Evolutionary conservation across 1,140 invertebrate species (phyloP).

Genomic region (Dendrolimus kikuchii): DNA sequence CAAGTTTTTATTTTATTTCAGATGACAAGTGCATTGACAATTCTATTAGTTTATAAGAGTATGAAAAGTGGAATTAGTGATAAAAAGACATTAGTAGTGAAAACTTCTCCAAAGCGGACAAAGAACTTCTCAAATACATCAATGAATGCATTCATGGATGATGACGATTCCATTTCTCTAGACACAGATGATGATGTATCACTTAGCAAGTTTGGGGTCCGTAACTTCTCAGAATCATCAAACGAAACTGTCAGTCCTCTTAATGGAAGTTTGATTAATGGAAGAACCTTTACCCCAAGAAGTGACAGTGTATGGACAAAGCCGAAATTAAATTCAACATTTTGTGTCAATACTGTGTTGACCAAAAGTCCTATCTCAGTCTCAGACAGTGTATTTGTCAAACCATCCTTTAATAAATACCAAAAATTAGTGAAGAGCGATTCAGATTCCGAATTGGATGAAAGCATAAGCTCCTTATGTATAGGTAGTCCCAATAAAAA

Average conservation of each 20-base stretch:
- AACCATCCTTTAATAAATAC: constrained; percentile 58
- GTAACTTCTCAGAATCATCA: constrained; percentile 54
- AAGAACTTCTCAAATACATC: constrained; percentile 38
- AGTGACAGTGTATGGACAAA: constrained; percentile 49
- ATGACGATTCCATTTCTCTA: constrained; percentile 27
- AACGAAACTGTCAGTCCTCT: constrained; percentile 41
- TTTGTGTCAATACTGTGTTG: constrained; percentile 43
- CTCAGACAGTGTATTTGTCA: constrained; percentile 46
- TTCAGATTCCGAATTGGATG: constrained; percentile 64
- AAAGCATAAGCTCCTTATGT: constrained; percentile 62
- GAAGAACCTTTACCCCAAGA: constrained; percentile 48
- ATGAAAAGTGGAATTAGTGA: constrained; percentile 27
- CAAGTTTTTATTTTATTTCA: constrained; percentile 30
- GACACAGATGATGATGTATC: constrained; percentile 63
- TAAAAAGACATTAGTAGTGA: constrained; percentile 23
- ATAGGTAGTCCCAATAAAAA: constrained; percentile 54
- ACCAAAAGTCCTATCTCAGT: constrained; percentile 40
- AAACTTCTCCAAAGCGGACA: constrained; percentile 37
- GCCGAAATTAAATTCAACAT: constrained; percentile 54
- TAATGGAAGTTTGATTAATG: constrained; percentile 40
- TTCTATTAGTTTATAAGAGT: constrained; percentile 42
- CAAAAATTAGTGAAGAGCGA: constrained; percentile 53
- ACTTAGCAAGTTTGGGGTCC: constrained; percentile 56
- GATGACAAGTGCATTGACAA: constrained; percentile 36
- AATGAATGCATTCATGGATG: constrained; percentile 29